These are phyloP conservation scores for Aplodontia rufa DNA, from an alignment of 2,113 vertebrate genomes.

Conservation along the genomic window DNA sequence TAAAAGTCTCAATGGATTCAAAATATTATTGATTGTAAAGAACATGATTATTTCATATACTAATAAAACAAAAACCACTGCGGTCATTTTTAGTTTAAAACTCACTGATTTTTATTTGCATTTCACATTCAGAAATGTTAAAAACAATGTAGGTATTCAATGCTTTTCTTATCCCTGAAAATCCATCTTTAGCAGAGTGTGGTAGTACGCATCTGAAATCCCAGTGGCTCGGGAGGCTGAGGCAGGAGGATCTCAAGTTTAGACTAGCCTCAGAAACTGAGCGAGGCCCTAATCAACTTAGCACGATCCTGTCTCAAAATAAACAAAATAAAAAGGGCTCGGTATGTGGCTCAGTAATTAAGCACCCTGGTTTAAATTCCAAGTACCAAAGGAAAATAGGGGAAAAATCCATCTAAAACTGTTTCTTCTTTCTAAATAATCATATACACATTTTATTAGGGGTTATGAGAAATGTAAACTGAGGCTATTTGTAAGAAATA, in stretches of 20 bases:
- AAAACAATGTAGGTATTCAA: background rate
- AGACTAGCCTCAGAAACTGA: too few species aligned
- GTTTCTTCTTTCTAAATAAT: background rate
- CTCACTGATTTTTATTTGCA: background rate
- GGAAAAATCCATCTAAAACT: background rate
- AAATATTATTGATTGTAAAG: background rate
- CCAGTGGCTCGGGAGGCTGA: too few species aligned
- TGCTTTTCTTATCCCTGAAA: background rate
- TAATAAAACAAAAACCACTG: background rate
- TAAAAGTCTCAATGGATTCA: background rate
- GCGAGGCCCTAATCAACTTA: too few species aligned
- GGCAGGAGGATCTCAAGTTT: too few species aligned
- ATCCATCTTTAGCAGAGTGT: too few species aligned
- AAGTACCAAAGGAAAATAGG: too few species aligned
- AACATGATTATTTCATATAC: background rate
- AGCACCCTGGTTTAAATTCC: too few species aligned
- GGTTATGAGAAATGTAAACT: background rate
- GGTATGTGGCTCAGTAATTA: too few species aligned
- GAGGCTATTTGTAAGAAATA: background rate
- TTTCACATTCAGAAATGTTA: constrained; percentile 19
- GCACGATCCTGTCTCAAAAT: too few species aligned
- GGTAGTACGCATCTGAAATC: too few species aligned
- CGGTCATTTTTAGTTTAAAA: background rate
- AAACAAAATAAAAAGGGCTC: too few species aligned
- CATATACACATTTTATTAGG: background rate